Evolutionary conservation across 1,140 invertebrate genomes (phyloP), one percentile per base, ranked within the genome.

Genomic region (Cecropterus lyciades): DNA sequence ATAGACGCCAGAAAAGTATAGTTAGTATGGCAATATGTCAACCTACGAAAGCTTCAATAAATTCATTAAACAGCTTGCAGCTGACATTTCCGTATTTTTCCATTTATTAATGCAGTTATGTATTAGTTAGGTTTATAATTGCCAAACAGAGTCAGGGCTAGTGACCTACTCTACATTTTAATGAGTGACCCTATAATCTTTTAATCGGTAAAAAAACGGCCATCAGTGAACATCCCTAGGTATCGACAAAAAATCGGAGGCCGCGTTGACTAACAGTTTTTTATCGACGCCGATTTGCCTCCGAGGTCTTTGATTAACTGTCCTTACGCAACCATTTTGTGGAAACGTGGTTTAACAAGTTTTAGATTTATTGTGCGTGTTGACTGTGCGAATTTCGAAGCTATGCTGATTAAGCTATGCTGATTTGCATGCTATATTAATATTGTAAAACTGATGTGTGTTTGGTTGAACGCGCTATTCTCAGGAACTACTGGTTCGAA

Each of bases 231-330:
- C 73, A 76, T 76, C 73, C 73, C 73, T 69, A 67, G 66, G 40
- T 17, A 20, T 64, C 20, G 46, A 75, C 37, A 77, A 72, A 79
- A 80, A 80, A 71, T 67, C 52, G 59, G 68, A 75, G 73, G 73
- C 62, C 62, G 65, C 55, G 67, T 78, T 78, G 72, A 76, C 76
- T 73, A 79, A 75, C 49, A 70, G 70, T 72, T 83, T 83, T 79
- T 79, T 77, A 70, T 75, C 62, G 42, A 71, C 62, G 52, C 59
- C 65, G 70, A 77, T 74, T 68, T 68, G 65, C 64, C 45, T 33
- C 37, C 73, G 70, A 75, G 73, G 70, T 68, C 66, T 27, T 33
- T 57, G 15, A 43, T 45, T 57, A 27, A 27, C n/a, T 43, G 55
- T 27, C 67, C 67, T 48, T 69, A 57, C 55, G 55, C 55, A 57